phyloP scores from a whole-genome alignment of 2,888 invertebrate species.

The Hypselothyrea guttata region DNA sequence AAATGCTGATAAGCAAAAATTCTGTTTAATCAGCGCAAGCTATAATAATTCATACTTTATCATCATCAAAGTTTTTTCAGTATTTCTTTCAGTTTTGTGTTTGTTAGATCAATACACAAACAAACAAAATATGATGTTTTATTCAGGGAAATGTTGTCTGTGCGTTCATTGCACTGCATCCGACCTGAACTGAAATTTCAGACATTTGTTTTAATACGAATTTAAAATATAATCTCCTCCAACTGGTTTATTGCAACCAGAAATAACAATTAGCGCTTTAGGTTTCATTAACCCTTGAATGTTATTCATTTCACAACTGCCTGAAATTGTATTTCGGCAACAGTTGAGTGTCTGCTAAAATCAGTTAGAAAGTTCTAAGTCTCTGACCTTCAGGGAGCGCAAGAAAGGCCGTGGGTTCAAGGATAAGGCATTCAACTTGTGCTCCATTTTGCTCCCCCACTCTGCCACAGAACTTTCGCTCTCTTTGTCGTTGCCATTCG shows the following conservation, averaged over 20 bases:
- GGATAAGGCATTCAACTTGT: slow-evolving; percentile 59
- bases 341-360: too few relatives aligned
- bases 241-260: slow-evolving; percentile 50
- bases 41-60: neutral
- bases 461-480: too few relatives aligned
- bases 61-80: neutral
- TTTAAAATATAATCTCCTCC: slow-evolving; percentile 27
- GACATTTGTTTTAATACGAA: slow-evolving; percentile 27
- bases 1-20: slow-evolving; percentile 8
- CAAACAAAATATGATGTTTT: too few relatives aligned
- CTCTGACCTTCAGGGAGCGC: too few relatives aligned
- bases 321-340: slow-evolving; percentile 23
- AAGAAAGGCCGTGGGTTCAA: slow-evolving; percentile 52
- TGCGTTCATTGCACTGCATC: slow-evolving; percentile 50
- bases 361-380: too few relatives aligned
- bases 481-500: slow-evolving; percentile 7
- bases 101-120: slow-evolving; percentile 54
- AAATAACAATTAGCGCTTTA: slow-evolving; percentile 23
- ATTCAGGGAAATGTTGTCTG: slow-evolving; percentile 13
- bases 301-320: slow-evolving; percentile 43
- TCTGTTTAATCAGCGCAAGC: slow-evolving; percentile 4
- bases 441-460: slow-evolving; percentile 4
- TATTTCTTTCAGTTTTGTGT: neutral
- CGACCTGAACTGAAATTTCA: slow-evolving; percentile 14
- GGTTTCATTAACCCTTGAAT: slow-evolving; percentile 53